Percentiles rank a stretch among this genome's conserved stretches.
phyloP scores from a whole-genome alignment of 2,888 invertebrate species.

The Aradus depressus region DNA sequence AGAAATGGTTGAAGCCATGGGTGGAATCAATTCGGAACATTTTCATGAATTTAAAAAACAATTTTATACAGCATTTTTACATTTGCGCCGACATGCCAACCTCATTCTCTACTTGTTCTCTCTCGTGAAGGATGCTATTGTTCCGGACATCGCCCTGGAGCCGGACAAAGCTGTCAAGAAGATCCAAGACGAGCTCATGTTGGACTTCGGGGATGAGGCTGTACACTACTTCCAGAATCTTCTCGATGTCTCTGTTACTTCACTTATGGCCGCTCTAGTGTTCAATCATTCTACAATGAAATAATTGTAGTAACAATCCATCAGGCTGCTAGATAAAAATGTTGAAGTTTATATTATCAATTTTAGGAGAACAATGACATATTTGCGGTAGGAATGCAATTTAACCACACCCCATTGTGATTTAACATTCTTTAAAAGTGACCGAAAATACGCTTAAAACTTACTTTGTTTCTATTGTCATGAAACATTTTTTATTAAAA shows the following conservation, averaged over 20 bases:
- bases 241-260: constrained; percentile 88
- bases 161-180: constrained; percentile 98
- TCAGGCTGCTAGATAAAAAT: too few species aligned
- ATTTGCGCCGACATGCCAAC: constrained; percentile 89
- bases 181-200: constrained; percentile 76
- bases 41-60: constrained; percentile 89
- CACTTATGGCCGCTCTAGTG: constrained; percentile 93
- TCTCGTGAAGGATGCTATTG: constrained; percentile 95
- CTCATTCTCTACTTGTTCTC: constrained; percentile 94
- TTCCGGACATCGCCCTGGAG: constrained; percentile 96
- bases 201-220: constrained; percentile 91
- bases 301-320: too few species aligned
- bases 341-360: too few species aligned
- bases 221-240: constrained; percentile 86
- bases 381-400: too few species aligned
- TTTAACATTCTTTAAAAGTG: too few species aligned
- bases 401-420: too few species aligned
- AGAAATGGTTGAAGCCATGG: constrained; percentile 99
- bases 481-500: too few species aligned
- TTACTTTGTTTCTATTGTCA: too few species aligned
- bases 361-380: too few species aligned
- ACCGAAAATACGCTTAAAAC: too few species aligned
- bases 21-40: constrained; percentile 77
- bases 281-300: too few species aligned
- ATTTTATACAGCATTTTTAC: constrained; percentile 92